These are phyloP conservation scores for Cheilosia scutellata DNA, from an alignment of 2,888 invertebrate species.

Conservation along the genomic window DNA sequence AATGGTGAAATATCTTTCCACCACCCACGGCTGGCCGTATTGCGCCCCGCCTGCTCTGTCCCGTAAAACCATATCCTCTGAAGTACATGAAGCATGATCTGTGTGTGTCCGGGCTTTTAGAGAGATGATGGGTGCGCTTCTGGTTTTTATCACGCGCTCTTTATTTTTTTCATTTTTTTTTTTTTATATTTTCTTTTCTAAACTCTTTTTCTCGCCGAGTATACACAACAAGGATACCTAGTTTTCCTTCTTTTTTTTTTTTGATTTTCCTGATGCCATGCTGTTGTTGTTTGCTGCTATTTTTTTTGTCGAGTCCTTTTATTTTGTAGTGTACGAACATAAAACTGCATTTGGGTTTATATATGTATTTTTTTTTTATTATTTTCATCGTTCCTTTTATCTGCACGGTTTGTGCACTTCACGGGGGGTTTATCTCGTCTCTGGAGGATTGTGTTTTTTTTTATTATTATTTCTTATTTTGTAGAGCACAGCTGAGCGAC, in stretches of 20 bases:
- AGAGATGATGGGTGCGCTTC: constrained; percentile 73
- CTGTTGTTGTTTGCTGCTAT: constrained; percentile 46
- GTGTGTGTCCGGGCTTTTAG: constrained; percentile 66
- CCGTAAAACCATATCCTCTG: constrained; percentile 11
- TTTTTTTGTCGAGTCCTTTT: constrained; percentile 28
- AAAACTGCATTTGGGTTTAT: constrained; percentile 51
- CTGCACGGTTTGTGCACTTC: constrained; percentile 60
- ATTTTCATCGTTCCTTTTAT: constrained; percentile 52
- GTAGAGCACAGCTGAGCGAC: constrained; percentile 27
- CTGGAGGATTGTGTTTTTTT: constrained; percentile 41
- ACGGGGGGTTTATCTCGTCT: constrained; percentile 64
- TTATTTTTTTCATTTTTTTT: constrained; percentile 38
- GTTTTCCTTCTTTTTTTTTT: constrained; percentile 9
- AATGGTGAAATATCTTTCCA: constrained; percentile 14
- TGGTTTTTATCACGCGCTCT: constrained; percentile 67
- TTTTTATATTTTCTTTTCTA: constrained; percentile 31
- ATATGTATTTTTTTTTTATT: constrained; percentile 9
- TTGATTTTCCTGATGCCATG: background rate
- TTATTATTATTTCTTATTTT: constrained; percentile 8
- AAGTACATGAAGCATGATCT: constrained; percentile 65
- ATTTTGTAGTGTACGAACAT: constrained; percentile 38
- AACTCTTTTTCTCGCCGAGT: constrained; percentile 26
- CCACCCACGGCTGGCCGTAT: constrained; percentile 13
- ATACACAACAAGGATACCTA: constrained; percentile 27
- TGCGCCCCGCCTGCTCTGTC: background rate